These are phyloP conservation scores for Ameiurus melas DNA, from an alignment of 2,113 vertebrate species.

Conservation along the genomic window DNA sequence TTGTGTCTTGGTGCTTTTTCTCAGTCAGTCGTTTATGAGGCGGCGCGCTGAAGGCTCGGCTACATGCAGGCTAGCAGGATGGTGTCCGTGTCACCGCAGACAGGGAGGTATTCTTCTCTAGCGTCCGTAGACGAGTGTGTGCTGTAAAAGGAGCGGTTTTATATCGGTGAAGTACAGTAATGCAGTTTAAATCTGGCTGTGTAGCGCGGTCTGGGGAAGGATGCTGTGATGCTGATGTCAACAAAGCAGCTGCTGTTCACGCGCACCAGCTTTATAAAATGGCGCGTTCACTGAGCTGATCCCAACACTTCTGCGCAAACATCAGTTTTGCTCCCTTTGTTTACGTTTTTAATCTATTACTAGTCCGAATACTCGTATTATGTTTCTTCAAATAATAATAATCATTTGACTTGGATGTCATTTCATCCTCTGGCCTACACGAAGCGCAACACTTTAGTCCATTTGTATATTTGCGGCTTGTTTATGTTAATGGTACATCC, in stretches of 20 bases:
- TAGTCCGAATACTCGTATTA: background rate
- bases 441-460: background rate
- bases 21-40: background rate
- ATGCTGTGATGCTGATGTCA: conserved; percentile 36
- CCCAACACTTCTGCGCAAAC: background rate
- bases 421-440: background rate
- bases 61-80: background rate
- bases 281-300: conserved; percentile 5
- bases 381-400: background rate
- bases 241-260: conserved; percentile 30
- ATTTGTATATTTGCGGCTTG: background rate
- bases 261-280: conserved; percentile 20
- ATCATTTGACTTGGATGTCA: background rate
- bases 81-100: background rate
- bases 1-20: background rate
- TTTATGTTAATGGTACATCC: background rate
- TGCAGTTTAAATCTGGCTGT: background rate
- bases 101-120: too few relatives aligned
- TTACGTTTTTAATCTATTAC: background rate
- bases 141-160: background rate
- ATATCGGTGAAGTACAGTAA: background rate
- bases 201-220: background rate
- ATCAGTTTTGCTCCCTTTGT: background rate
- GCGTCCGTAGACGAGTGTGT: too few relatives aligned
- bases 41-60: conserved; percentile 5